Evolutionary conservation across 2,888 invertebrate genomes (phyloP).

Genomic region (Lasius platythorax): DNA sequence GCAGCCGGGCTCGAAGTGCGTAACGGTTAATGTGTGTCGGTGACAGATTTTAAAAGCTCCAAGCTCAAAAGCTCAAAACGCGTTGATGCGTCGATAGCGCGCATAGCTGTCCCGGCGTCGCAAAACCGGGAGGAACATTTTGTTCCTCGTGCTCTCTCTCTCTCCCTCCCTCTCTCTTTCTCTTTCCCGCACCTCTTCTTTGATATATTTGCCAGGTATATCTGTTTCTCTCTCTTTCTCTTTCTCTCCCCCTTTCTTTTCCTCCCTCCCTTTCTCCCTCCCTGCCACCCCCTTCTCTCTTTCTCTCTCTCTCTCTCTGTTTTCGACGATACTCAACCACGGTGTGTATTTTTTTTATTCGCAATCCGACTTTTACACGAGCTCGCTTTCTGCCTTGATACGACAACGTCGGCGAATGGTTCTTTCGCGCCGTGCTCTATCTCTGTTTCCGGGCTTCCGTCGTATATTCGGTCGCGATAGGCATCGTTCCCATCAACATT

Average conservation of each 20-base stretch:
- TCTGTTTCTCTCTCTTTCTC: conserved; percentile 38
- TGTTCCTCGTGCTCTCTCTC: conserved; percentile 14
- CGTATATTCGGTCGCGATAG: conserved; percentile 63
- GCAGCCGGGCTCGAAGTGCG: conserved; percentile 49
- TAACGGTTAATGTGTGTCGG: conserved; percentile 66
- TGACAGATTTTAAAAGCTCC: conserved; percentile 68
- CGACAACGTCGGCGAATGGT: conserved; percentile 64
- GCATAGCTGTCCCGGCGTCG: conserved; percentile 25
- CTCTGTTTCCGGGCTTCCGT: conserved; percentile 66
- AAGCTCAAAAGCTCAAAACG: conserved; percentile 64
- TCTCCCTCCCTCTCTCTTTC: neutral
- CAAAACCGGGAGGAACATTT: conserved; percentile 57
- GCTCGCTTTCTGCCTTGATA: conserved; percentile 49
- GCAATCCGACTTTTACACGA: conserved; percentile 53
- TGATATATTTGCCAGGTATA: conserved; percentile 24
- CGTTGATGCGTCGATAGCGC: conserved; percentile 53
- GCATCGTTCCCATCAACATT: conserved; percentile 66
- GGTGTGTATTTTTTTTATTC: conserved; percentile 41
- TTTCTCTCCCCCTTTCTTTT: neutral
- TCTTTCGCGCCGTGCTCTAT: conserved; percentile 69
- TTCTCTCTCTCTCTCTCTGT: conserved; percentile 6
- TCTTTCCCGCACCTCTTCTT: conserved; percentile 17
- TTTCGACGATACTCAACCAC: conserved; percentile 53
- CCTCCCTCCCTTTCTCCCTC: neutral
- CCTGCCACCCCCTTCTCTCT: neutral